Conservation (phyloP, 2,888 invertebrate genomes). For the Thereva unica region DNA sequence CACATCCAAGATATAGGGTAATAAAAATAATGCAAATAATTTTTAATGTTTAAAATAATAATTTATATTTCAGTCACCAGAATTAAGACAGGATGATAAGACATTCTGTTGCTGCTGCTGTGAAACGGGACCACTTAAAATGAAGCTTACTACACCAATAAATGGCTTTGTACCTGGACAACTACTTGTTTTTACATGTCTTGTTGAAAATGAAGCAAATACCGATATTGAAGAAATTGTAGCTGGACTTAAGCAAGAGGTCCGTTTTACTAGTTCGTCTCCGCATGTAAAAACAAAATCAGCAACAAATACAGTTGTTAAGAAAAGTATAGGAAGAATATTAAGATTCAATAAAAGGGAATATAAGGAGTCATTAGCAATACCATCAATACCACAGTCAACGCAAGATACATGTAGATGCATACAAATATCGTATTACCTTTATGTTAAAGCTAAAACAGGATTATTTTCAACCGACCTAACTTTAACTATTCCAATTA, state of each 20-base stretch:
- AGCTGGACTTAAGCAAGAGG: not conserved
- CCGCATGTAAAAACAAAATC: constrained; percentile 5
- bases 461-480: constrained; percentile 5
- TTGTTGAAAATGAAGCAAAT: constrained; percentile 17
- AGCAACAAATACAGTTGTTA: not conserved
- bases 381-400: constrained; percentile 18
- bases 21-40: not conserved
- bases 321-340: constrained; percentile 9
- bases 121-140: constrained; percentile 5
- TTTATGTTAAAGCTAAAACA: constrained; percentile 4
- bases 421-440: constrained; percentile 13
- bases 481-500: constrained; percentile 1
- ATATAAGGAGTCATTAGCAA: constrained; percentile 5
- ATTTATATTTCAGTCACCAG: constrained; percentile 7
- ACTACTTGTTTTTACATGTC: constrained; percentile 8
- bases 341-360: constrained; percentile 10
- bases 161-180: constrained; percentile 30
- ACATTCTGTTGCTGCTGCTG: constrained; percentile 25
- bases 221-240: constrained; percentile 1
- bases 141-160: not conserved
- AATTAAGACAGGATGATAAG: constrained; percentile 3
- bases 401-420: constrained; percentile 15
- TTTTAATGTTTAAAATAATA: not conserved
- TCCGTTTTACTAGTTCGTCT: not conserved
- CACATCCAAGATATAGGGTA: constrained; percentile 15